Evolutionary conservation across 2,797 vertebrate species (phyloP).

Genomic region (Chelidonichthys spinosus): DNA sequence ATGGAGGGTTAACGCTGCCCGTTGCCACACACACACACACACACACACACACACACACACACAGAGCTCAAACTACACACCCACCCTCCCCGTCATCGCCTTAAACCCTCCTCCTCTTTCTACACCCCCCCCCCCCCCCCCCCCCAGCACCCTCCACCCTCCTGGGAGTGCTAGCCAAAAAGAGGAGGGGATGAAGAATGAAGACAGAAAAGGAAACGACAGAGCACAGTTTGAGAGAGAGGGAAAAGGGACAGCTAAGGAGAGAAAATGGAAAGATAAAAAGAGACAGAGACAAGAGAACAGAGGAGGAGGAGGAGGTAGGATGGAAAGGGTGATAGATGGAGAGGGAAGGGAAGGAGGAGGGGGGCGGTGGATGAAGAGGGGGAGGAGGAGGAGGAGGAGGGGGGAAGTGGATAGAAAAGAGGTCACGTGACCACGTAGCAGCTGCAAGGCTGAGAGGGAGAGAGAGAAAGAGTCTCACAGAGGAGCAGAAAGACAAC

Average conservation of each 20-base stretch:
- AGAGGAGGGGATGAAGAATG: slow-evolving; percentile 54
- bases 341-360: slow-evolving; percentile 43
- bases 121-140: not conserved
- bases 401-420: slow-evolving; percentile 65
- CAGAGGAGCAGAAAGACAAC: slow-evolving; percentile 77
- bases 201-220: slow-evolving; percentile 54
- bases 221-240: slow-evolving; percentile 55
- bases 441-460: slow-evolving; percentile 83
- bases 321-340: slow-evolving; percentile 64
- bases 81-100: slow-evolving; percentile 56
- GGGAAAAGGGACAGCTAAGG: slow-evolving; percentile 36
- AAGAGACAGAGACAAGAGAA: slow-evolving; percentile 55
- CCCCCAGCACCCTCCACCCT: slow-evolving; percentile 28
- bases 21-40: slow-evolving; percentile 37
- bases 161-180: slow-evolving; percentile 53
- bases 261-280: slow-evolving; percentile 63
- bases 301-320: slow-evolving; percentile 44
- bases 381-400: slow-evolving; percentile 48
- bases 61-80: slow-evolving; percentile 45
- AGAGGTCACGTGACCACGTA: slow-evolving; percentile 79
- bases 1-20: slow-evolving; percentile 68
- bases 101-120: slow-evolving; percentile 44
- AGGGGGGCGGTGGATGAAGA: slow-evolving; percentile 44
- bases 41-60: slow-evolving; percentile 36
- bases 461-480: slow-evolving; percentile 75